Evolutionary conservation across 1,140 invertebrate genomes (phyloP).

Genomic region (Leptonema lineaticorne): DNA sequence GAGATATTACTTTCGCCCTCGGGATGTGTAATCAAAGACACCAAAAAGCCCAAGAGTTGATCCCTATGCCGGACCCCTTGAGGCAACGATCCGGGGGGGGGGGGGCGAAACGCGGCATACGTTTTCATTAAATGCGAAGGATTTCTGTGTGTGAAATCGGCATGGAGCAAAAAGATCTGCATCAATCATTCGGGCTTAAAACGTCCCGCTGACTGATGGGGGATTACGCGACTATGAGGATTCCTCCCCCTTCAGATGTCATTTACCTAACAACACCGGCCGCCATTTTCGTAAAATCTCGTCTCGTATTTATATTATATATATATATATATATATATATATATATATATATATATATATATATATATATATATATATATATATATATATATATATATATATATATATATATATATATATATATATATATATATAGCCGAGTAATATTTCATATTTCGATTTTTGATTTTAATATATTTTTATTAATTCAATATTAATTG

Average conservation of each 20-base stretch:
- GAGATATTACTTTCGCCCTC: constrained; percentile 7
- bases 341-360: not conserved
- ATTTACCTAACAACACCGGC: constrained; percentile 19
- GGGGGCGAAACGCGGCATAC: too few relatives aligned
- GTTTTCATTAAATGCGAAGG: constrained; percentile 20
- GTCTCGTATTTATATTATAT: not conserved
- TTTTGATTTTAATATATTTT: too few relatives aligned
- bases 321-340: not conserved
- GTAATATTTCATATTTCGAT: too few relatives aligned
- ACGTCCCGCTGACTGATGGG: constrained; percentile 23
- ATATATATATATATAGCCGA: not conserved
- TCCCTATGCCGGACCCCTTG: not conserved
- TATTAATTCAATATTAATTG: too few relatives aligned
- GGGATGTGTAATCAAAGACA: constrained; percentile 9
- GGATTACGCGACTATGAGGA: constrained; percentile 24
- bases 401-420: not conserved
- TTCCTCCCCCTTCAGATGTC: constrained; percentile 19
- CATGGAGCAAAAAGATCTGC: constrained; percentile 20
- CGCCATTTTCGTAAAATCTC: not conserved
- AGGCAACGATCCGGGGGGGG: not conserved
- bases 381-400: not conserved
- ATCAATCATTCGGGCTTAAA: constrained; percentile 31
- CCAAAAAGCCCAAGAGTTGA: not conserved
- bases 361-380: not conserved
- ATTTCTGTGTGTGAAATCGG: constrained; percentile 24